Base-by-base conservation (phyloP, 2,888 invertebrate species). In the Metacarcinus magister region DNA sequence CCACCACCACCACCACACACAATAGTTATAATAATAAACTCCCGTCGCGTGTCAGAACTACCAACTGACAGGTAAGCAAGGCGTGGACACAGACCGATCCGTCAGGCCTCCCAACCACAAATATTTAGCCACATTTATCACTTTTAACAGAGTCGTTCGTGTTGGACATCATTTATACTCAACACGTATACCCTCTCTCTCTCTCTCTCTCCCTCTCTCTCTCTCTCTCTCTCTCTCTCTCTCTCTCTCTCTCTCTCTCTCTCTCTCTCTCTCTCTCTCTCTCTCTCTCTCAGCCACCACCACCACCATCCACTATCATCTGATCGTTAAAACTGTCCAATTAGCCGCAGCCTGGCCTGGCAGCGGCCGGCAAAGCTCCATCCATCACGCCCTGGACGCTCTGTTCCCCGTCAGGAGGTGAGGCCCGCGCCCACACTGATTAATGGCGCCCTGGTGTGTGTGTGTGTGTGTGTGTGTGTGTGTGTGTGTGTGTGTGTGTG, bases 261-360 rank as follows among this genome's bases (percentile, higher is more conserved):
- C 92, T 92, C 92, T 92, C 92, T 92, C 92, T 92, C 92, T 92
- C 92, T 92, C 48, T 92, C 92, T 92, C 92, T 92, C 92, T 92
- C 92, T 92, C 92, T 92, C 92, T 92, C 92, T 92, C 92, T 92
- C 92, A 48, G 67, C 67, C 16, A 48, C 48, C 48, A 13, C 48
- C 54, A 7, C 67, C 67, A 32, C 82, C 82, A 82, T 23, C 82
- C 32, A 82, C 82, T 82, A 82, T 82, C 82, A 82, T 82, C 23
- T 32, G 82, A 82, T 82, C 10, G 82, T 82, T 82, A 82, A 82
- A 32, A 82, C 82, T 82, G 32, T 82, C 82, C 82, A 82, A 82
- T 82, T 82, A 82, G 82, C 82, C 28, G 82, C 32, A 32, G 82
- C 82, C 67, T 67, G 19, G 67, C 67, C 67, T 67, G 67, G 67